Conservation (phyloP, 2,888 invertebrate species). For the Limulus polyphemus region DNA sequence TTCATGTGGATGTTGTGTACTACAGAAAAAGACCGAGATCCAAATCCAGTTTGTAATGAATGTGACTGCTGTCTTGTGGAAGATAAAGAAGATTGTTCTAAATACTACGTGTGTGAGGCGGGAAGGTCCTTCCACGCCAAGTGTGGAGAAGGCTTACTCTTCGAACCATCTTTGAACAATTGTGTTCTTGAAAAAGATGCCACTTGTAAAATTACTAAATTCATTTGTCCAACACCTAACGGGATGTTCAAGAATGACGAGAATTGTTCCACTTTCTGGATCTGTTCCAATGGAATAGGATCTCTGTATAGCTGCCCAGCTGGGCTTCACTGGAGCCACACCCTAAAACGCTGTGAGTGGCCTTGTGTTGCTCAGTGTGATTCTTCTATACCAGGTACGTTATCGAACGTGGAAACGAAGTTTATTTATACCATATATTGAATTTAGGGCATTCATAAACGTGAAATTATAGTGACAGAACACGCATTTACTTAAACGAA, state of each 20-base stretch:
- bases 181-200: slow-evolving; percentile 7
- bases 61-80: slow-evolving; percentile 11
- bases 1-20: no score
- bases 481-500: no score
- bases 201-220: background rate
- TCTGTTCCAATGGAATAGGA: slow-evolving; percentile 57
- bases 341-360: slow-evolving; percentile 22
- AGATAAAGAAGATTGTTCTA: slow-evolving; percentile 3
- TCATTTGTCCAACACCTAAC: slow-evolving; percentile 8
- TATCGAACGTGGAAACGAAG: no score
- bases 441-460: no score
- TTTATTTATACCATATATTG: no score
- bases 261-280: slow-evolving; percentile 8
- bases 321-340: slow-evolving; percentile 50
- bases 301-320: slow-evolving; percentile 41
- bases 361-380: slow-evolving; percentile 12
- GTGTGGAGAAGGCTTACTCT: slow-evolving; percentile 8
- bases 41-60: no score
- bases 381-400: background rate
- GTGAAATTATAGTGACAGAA: no score
- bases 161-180: slow-evolving; percentile 8
- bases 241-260: slow-evolving; percentile 3
- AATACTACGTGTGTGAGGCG: slow-evolving; percentile 10
- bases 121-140: slow-evolving; percentile 4
- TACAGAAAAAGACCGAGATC: no score